Percentiles rank a stretch among this genome's conserved stretches.
These are phyloP conservation scores for Dione juno DNA, from an alignment of 2,888 invertebrate species.

Conservation along the genomic window DNA sequence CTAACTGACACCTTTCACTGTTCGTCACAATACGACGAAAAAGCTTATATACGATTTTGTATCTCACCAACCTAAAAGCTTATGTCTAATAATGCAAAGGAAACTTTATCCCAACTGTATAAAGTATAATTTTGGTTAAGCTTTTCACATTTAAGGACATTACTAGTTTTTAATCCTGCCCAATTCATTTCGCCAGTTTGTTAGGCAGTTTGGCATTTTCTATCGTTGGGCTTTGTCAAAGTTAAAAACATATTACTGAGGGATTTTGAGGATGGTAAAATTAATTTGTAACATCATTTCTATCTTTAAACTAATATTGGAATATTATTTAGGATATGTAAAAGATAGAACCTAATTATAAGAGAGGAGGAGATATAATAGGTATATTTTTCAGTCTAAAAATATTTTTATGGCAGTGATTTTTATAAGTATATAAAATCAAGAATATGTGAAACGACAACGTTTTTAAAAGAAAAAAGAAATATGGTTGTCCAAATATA, in stretches of 20 bases:
- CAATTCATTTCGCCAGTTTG: conserved; percentile 30
- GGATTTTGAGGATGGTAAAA: neutral
- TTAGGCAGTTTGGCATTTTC: conserved; percentile 29
- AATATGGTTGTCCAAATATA: too few relatives aligned
- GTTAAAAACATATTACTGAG: conserved; percentile 17
- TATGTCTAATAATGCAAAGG: neutral
- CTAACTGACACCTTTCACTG: conserved; percentile 33
- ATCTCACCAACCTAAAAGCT: neutral
- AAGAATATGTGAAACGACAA: too few relatives aligned
- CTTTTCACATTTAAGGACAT: neutral
- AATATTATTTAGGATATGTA: neutral
- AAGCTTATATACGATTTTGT: conserved; percentile 12
- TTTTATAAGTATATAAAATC: too few relatives aligned
- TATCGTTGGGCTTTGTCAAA: conserved; percentile 20
- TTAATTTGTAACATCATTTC: neutral
- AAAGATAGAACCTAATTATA: too few relatives aligned
- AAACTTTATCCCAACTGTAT: neutral
- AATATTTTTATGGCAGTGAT: too few relatives aligned
- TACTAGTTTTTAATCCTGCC: conserved; percentile 1
- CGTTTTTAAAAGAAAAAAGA: too few relatives aligned
- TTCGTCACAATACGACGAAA: conserved; percentile 33
- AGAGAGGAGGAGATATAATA: too few relatives aligned
- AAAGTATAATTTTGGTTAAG: neutral
- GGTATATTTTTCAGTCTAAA: too few relatives aligned
- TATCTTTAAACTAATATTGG: neutral